Base-by-base conservation (phyloP, 2,888 invertebrate genomes). In the Embidobia sp. region DNA sequence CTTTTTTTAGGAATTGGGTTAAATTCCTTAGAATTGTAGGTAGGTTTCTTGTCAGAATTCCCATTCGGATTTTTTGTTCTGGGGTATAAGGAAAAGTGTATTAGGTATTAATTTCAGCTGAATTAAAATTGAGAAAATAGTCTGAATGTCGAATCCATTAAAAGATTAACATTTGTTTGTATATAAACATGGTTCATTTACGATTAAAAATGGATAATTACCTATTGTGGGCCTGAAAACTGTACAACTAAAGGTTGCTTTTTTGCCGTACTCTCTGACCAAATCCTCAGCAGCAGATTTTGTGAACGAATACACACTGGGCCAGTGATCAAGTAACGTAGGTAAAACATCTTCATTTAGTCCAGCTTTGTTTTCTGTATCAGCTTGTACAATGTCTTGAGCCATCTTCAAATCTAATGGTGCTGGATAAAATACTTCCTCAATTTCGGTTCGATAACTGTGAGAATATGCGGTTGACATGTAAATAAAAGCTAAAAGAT, bases 381-480 rank as follows among this genome's bases (percentile, higher is more conserved):
- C 84, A 0, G 82, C 82, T 1, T 48, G 27, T 8, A 87, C 64
- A 13, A 86, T 79, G 33, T 86, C 84, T 3, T 70, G 8, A 1
- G 83, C 70, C 57, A 82, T 78, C 11, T 84, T 83, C 3, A 83
- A 11, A 27, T 84, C 83, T 1, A 63, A 81, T 2, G 85, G 84
- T 4, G 84, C 31, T 0, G 79, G 51, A 70, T 86, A 85, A 77
- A 84, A 85, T 26, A 79, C 79, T 10, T 87, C 87, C 19, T 85
- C 81, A 16, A 83, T 66, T 6, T 75, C 53, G 16, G 51, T 4
- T 2, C 53, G 55, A 37, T 84, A 81, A 40, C 74, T 74, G 35
- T 85, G 83, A 0, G 85, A 81, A 59, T 74, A 86, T 1, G 83
- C 84, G 6, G 85, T 82, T 3, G 86, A 86, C 2, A 86, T 73